Evolutionary conservation across 2,888 invertebrate species (phyloP).

Genomic region (Nomada ferruginata): DNA sequence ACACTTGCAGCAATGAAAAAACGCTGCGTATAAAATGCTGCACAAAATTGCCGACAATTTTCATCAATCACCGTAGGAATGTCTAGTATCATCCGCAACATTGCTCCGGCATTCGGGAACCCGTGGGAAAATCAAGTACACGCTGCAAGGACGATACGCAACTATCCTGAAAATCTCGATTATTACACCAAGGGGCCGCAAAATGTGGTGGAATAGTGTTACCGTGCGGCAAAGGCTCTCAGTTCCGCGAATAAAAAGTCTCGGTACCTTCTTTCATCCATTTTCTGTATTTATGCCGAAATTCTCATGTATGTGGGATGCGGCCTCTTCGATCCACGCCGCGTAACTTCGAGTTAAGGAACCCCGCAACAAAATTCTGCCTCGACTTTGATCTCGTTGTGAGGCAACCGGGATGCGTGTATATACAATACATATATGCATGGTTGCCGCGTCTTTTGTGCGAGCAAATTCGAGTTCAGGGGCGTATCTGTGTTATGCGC

Average conservation of each 20-base stretch:
- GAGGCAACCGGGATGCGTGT: slow-evolving; percentile 13
- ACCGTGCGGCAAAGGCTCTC: background rate
- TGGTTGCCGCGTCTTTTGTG: slow-evolving; percentile 58
- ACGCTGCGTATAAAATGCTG: background rate
- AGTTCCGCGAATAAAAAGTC: background rate
- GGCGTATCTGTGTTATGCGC: slow-evolving; percentile 16
- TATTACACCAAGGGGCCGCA: background rate
- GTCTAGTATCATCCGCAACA: no score
- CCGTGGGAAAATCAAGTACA: no score
- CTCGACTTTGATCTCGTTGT: slow-evolving; percentile 67
- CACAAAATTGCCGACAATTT: background rate
- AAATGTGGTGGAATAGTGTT: background rate
- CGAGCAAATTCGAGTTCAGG: slow-evolving; percentile 45
- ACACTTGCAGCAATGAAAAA: background rate
- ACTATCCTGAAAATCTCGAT: no score
- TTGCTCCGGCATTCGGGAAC: no score
- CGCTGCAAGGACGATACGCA: no score
- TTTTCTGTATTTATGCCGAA: slow-evolving; percentile 21
- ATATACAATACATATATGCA: background rate
- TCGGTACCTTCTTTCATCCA: background rate
- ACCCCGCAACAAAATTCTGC: slow-evolving; percentile 69
- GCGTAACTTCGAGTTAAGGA: slow-evolving; percentile 67
- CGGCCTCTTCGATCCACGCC: slow-evolving; percentile 57
- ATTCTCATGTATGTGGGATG: slow-evolving; percentile 9
- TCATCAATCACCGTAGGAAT: background rate